phyloP scores from a whole-genome alignment of 2,888 invertebrate species.

The Polylopha cassiicola region DNA sequence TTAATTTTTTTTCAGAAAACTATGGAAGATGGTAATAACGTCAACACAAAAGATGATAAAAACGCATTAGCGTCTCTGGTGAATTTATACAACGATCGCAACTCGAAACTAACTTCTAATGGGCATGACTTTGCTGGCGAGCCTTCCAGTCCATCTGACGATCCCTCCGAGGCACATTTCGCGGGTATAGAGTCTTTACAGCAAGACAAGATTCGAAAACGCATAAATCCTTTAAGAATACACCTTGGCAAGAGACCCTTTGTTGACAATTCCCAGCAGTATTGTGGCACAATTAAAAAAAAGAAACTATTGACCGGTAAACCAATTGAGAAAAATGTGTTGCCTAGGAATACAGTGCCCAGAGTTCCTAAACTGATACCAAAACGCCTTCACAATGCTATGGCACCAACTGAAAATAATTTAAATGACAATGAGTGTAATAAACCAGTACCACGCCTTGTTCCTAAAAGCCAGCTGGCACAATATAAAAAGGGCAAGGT shows the following conservation, averaged over 20 bases:
- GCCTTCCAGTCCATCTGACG: conserved; percentile 41
- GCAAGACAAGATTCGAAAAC: conserved; percentile 59
- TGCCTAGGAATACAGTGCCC: conserved; percentile 38
- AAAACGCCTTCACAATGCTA: conserved; percentile 60
- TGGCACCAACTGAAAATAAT: conserved; percentile 43
- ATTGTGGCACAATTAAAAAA: conserved; percentile 55
- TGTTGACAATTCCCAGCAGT: conserved; percentile 62
- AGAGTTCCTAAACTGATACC: conserved; percentile 64
- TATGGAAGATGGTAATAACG: conserved; percentile 76
- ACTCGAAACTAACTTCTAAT: conserved; percentile 59
- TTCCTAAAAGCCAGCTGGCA: conserved; percentile 66
- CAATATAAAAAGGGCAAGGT: conserved; percentile 67
- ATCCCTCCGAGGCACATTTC: conserved; percentile 40
- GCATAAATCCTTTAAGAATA: conserved; percentile 67
- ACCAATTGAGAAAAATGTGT: conserved; percentile 48
- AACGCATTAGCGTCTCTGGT: conserved; percentile 50
- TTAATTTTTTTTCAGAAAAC: conserved; percentile 70
- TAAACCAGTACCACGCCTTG: conserved; percentile 68
- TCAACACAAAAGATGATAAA: conserved; percentile 66
- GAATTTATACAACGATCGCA: conserved; percentile 56
- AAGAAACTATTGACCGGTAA: conserved; percentile 51
- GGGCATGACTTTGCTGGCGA: conserved; percentile 53
- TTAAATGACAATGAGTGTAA: conserved; percentile 55
- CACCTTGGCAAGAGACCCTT: conserved; percentile 71
- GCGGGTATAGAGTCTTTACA: conserved; percentile 40